Evolutionary conservation across 2,888 invertebrate genomes (phyloP).

Genomic region (Hoplodrina blanda): DNA sequence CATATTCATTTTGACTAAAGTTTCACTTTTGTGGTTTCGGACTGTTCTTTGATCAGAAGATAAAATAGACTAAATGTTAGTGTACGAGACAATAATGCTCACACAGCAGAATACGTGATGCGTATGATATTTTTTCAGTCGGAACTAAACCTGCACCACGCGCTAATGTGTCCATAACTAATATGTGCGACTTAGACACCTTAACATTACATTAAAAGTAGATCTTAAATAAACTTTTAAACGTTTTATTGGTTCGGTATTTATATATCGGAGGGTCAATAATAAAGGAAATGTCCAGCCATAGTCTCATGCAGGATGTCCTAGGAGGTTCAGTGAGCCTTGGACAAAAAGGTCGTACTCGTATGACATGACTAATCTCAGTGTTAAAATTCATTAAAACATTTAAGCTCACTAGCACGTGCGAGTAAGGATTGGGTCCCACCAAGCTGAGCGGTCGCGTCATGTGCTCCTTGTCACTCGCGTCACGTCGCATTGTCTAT

Average conservation of each 20-base stretch:
- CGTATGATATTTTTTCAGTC: too few relatives aligned
- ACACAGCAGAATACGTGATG: too few relatives aligned
- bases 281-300: neutral
- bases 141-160: too few relatives aligned
- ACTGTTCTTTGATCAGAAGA: neutral
- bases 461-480: neutral
- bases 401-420: conserved; percentile 52
- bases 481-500: neutral
- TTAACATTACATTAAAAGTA: too few relatives aligned
- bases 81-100: too few relatives aligned
- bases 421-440: conserved; percentile 67
- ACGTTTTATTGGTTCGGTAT: too few relatives aligned
- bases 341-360: conserved; percentile 28
- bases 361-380: conserved; percentile 42
- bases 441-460: conserved; percentile 43
- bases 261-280: neutral
- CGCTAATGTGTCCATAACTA: too few relatives aligned
- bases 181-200: too few relatives aligned
- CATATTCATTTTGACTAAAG: neutral
- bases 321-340: neutral
- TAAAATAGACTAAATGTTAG: too few relatives aligned
- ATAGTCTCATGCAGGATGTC: conserved; percentile 2
- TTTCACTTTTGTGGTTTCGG: neutral
- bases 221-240: too few relatives aligned
- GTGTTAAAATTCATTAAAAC: conserved; percentile 33